Conservation (phyloP, 1,140 invertebrate species). For the Cotesia vestalis region DNA sequence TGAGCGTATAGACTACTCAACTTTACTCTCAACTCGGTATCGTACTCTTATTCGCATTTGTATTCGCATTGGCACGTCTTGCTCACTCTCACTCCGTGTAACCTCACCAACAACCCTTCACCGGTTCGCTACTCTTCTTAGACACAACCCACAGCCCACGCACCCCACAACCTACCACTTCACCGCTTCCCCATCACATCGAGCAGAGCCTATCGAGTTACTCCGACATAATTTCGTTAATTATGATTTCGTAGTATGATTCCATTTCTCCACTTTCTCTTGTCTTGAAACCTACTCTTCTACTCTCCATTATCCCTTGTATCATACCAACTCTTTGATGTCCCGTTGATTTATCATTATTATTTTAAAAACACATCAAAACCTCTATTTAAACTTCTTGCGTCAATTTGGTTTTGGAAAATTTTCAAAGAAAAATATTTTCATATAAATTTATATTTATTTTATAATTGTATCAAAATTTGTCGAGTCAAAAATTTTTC, state of each 20-base stretch:
- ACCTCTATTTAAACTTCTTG: not conserved
- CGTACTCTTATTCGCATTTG: not conserved
- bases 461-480: not conserved
- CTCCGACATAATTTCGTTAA: slow-evolving; percentile 58
- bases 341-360: not conserved
- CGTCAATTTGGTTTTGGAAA: not conserved
- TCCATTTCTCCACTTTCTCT: slow-evolving; percentile 41
- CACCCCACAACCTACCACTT: slow-evolving; percentile 13
- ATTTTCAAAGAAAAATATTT: too few species aligned
- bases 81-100: slow-evolving; percentile 2
- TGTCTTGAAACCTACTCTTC: not conserved
- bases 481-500: not conserved
- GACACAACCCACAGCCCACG: slow-evolving; percentile 45
- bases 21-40: too few species aligned
- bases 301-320: not conserved
- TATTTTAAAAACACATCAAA: too few species aligned
- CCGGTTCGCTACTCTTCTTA: slow-evolving; percentile 52
- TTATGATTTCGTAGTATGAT: slow-evolving; percentile 62
- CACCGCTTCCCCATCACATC: slow-evolving; percentile 35
- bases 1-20: slow-evolving; percentile 3
- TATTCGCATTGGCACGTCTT: not conserved
- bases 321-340: slow-evolving; percentile 8
- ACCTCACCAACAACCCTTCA: slow-evolving; percentile 34
- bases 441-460: not conserved
- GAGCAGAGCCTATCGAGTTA: slow-evolving; percentile 42